Percentiles rank a stretch among this genome's conserved stretches.
Evolutionary conservation across 2,113 vertebrate genomes (phyloP).

Genomic region (Excalfactoria chinensis): DNA sequence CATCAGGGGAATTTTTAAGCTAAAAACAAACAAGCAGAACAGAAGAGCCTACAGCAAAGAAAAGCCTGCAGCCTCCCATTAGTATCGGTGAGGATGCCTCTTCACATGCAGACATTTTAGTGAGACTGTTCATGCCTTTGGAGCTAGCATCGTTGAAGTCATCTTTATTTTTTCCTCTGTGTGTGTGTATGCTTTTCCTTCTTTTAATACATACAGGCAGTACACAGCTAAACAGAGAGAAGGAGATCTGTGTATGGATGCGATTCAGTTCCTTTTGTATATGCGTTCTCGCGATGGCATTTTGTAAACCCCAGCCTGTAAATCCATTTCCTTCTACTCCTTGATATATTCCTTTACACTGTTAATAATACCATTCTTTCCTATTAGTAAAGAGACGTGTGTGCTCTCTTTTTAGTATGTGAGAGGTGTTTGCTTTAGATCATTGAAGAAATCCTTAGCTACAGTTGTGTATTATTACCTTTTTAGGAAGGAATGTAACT

Average conservation of each 20-base stretch:
- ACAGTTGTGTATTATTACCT: not conserved
- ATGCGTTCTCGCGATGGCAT: not conserved
- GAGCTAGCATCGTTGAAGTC: not conserved
- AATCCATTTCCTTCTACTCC: not conserved
- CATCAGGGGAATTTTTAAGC: not conserved
- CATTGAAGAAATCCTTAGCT: not conserved
- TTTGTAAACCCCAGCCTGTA: not conserved
- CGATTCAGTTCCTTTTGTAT: not conserved
- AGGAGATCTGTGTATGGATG: not conserved
- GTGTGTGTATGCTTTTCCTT: not conserved
- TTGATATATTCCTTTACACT: not conserved
- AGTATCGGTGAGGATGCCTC: not conserved
- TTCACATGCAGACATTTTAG: not conserved
- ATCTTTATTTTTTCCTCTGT: not conserved
- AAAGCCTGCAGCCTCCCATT: not conserved
- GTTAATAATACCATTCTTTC: not conserved
- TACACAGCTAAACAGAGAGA: not conserved
- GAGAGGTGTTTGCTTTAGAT: not conserved
- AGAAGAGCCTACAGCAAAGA: not conserved
- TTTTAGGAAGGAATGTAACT: not conserved
- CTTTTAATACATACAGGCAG: not conserved
- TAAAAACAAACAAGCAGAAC: not conserved
- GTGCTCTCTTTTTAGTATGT: not conserved
- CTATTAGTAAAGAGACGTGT: not conserved
- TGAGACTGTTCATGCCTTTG: not conserved